A percentile compares a stretch with the other conserved stretches of the same genome.
These are phyloP conservation scores for Halictus rubicundus DNA, from an alignment of 1,140 invertebrate species.

Conservation along the genomic window DNA sequence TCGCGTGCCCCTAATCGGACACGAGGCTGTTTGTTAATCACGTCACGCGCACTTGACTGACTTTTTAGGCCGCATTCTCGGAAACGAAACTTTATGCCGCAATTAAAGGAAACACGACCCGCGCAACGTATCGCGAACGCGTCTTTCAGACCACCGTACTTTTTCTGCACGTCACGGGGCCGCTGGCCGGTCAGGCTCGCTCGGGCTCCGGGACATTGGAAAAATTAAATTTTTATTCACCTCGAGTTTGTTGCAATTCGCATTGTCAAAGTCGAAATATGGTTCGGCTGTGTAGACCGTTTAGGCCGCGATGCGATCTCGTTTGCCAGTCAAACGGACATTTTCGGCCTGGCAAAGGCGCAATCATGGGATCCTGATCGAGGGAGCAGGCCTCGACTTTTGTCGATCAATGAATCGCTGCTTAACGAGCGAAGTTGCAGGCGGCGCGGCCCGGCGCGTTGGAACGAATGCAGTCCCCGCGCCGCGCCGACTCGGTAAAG, in stretches of 20 bases:
- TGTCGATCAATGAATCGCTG: conserved; percentile 30
- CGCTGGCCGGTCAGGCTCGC: too few relatives aligned
- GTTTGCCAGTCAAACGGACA: too few relatives aligned
- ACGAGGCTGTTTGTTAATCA: not conserved
- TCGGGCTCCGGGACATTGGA: too few relatives aligned
- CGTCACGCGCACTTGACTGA: conserved; percentile 10
- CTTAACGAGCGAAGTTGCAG: conserved; percentile 37
- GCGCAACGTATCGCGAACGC: not conserved
- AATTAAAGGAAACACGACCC: not conserved
- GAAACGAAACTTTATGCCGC: not conserved
- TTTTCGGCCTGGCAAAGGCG: too few relatives aligned
- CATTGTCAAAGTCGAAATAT: too few relatives aligned
- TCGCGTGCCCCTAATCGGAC: not conserved
- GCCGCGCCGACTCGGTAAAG: not conserved
- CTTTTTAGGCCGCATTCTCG: not conserved
- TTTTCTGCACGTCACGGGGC: too few relatives aligned
- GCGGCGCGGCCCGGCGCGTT: not conserved
- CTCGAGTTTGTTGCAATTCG: too few relatives aligned
- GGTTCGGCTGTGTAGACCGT: too few relatives aligned
- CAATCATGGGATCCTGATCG: not conserved
- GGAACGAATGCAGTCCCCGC: conserved; percentile 10
- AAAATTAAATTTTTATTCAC: too few relatives aligned
- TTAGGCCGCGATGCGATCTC: too few relatives aligned
- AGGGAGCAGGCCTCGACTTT: not conserved
- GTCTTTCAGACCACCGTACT: too few relatives aligned